Evolutionary conservation across 1,140 invertebrate species (phyloP).

Genomic region (Plutomurus gul): DNA sequence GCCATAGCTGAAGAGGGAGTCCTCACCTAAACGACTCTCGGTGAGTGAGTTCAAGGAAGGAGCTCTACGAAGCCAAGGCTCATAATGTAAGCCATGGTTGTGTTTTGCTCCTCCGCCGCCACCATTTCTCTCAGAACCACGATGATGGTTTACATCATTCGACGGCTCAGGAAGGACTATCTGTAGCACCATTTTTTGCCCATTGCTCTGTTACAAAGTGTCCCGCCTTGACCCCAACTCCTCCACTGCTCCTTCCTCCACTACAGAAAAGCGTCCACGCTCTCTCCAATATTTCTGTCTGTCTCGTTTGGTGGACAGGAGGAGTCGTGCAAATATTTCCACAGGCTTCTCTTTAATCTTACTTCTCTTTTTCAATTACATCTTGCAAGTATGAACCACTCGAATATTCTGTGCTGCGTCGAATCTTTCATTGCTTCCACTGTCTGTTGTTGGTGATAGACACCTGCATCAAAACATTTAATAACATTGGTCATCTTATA

Average conservation of each 20-base stretch:
- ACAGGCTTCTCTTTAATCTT: too few species aligned
- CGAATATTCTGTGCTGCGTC: too few species aligned
- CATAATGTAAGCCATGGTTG: not conserved
- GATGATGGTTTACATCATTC: constrained; percentile 47
- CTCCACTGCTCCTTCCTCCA: not conserved
- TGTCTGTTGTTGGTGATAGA: too few species aligned
- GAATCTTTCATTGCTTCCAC: too few species aligned
- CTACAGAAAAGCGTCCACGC: too few species aligned
- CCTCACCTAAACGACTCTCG: constrained; percentile 50
- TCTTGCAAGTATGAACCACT: too few species aligned
- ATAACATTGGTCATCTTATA: too few species aligned
- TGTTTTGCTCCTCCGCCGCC: constrained; percentile 14
- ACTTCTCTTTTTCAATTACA: too few species aligned
- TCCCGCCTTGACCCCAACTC: not conserved
- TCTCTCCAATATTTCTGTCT: too few species aligned
- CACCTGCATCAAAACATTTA: too few species aligned
- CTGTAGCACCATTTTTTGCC: constrained; percentile 53
- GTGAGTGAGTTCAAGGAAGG: constrained; percentile 47
- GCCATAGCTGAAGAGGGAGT: constrained; percentile 52
- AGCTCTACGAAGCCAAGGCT: constrained; percentile 40
- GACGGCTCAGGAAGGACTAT: constrained; percentile 54
- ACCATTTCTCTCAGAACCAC: constrained; percentile 18
- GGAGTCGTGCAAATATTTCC: too few species aligned
- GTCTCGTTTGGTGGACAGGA: too few species aligned
- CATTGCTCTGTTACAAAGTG: constrained; percentile 16